Evolutionary conservation across 2,888 invertebrate genomes (phyloP), one percentile per base, ranked within the genome.

Genomic region (Masnerella sp.): DNA sequence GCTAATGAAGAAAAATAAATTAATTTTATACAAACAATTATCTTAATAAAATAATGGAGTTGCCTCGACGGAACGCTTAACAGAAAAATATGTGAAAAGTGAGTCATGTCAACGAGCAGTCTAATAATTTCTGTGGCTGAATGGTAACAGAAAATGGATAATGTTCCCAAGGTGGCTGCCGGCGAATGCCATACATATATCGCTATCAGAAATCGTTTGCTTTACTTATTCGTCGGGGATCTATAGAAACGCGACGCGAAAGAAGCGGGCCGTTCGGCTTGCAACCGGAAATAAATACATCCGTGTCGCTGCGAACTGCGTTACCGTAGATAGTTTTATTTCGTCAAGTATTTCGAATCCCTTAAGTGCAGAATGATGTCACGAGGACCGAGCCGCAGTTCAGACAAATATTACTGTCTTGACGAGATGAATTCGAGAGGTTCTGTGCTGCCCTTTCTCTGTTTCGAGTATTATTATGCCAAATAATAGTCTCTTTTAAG

Each of bases 121-220:
- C 56, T 56, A 22, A 56, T 43, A 36, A 54, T 42, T 47, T 20
- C 5, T 22, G 25, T 30, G 18, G 79, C 72, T 79, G 77, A 80
- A 79, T 80, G 79, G 82, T 78, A 78, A 79, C 75, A 49, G 80
- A 75, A 78, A 77, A 79, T 78, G 74, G 62, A 36, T 79, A 67
- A 68, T 68, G 74, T 78, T 76, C 79, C 75, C 36, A 54, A 74
- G 78, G 76, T 77, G 65, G 68, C 64, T 71, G 74, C 76, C 77
- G 69, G 78, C 77, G 81, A 81, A 79, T 81, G 45, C 62, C 69
- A 61, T 61, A 82, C 79, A 74, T 74, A 81, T 79, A 80, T 81
- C 77, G 79, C 70, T 80, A 79, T 73, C 75, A 67, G 49, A 75
- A 75, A 70, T 72, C 79, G 74, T 76, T 76, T 74, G 69, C 69